These are phyloP conservation scores for Epinephelus coioides DNA, from an alignment of 2,797 vertebrate genomes.

Conservation along the genomic window DNA sequence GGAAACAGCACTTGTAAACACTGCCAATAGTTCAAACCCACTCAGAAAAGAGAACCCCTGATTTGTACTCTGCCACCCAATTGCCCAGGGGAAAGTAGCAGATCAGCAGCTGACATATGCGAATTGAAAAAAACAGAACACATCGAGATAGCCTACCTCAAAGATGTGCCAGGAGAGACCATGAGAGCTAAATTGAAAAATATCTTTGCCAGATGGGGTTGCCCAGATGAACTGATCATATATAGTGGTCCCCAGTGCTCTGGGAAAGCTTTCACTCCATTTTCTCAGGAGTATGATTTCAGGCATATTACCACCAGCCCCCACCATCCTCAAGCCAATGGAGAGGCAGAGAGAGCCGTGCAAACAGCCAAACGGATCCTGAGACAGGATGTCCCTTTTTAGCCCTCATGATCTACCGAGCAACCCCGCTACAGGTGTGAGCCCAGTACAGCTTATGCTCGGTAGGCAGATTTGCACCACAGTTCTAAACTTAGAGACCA, in stretches of 20 bases:
- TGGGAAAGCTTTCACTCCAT: not conserved
- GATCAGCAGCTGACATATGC: not conserved
- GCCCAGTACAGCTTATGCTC: no score
- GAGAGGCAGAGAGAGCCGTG: no score
- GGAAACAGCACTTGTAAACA: not conserved
- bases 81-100: not conserved
- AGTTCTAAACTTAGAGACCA: no score
- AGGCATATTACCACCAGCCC: not conserved
- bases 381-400: no score
- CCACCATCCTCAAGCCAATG: no score
- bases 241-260: not conserved
- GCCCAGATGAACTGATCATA: not conserved
- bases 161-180: not conserved
- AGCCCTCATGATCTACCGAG: no score
- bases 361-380: no score
- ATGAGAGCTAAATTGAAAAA: not conserved
- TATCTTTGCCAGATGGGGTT: not conserved
- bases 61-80: not conserved
- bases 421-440: no score
- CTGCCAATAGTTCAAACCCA: not conserved
- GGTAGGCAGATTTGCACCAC: no score
- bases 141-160: not conserved
- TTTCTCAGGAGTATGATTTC: not conserved
- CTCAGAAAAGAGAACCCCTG: slow-evolving; percentile 1
- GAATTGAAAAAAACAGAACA: not conserved